Evolutionary conservation across 2,797 vertebrate species (phyloP), one percentile per base, ranked within the genome.

Genomic region (Serranus cabrilla): DNA sequence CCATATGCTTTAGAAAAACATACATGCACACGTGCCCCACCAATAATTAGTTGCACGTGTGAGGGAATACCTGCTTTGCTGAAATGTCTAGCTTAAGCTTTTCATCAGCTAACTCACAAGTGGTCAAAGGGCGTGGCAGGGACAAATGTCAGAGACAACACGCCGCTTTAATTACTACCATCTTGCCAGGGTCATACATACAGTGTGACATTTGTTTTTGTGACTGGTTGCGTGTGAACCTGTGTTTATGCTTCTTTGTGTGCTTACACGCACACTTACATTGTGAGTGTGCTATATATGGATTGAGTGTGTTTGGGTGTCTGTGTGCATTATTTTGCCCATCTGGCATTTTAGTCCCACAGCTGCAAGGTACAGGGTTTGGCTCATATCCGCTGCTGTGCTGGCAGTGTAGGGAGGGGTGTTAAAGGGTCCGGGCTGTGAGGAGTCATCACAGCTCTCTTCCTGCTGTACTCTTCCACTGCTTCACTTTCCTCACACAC

Each of bases 331-430:
- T 86, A 75, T 78, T 89, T 70, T 82, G 58, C 71, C 78, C 66
- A 76, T 87, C 56, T 84, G 89, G 83, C 82, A 72, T 87, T 85
- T 81, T 70, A 57, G 74, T 27, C 59, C 49, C 71, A 70, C 84
- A 86, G 89, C 82, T 89, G 85, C 83, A 81, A 82, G 80, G 80
- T 71, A 78, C 76, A 78, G 70, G 63, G 76, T 63, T 89, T 88
- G 78, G 75, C 78, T 87, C 85, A 78, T 82, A 87, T 90, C 87
- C 61, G 52, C 52, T 83, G 87, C 81, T 86, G 88, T 92, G 88
- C 70, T 87, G 85, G 87, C 87, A 83, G 60, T 8, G 46, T 58
- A 81, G 71, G 70, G 72, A 82, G 83, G 80, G 74, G 43, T 73
- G 80, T 74, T 77, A 52, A 78, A 84, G 62, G 70, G 78, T 85